A percentile compares a stretch with the other conserved stretches of the same genome.
phyloP scores from a whole-genome alignment of 2,113 vertebrate genomes.

The Paradisaea rubra region DNA sequence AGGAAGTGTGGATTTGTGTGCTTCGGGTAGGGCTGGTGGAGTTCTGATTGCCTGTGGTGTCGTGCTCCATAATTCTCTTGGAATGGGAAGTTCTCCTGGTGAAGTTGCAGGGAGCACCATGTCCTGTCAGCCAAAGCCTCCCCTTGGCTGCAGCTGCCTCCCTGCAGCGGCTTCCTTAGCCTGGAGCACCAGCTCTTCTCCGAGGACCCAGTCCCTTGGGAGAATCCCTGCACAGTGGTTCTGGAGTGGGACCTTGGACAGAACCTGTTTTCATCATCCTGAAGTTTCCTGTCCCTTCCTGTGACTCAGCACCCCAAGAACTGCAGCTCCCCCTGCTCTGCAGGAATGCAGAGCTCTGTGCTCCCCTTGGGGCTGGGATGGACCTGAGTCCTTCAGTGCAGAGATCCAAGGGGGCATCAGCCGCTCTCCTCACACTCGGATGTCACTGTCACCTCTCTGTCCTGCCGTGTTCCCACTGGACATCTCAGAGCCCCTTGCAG shows the following conservation, averaged over 20 bases:
- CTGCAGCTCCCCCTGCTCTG: background rate
- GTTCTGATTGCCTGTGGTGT: background rate
- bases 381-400: background rate
- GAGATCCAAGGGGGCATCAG: background rate
- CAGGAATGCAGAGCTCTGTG: background rate
- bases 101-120: background rate
- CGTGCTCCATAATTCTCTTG: rapidly evolving
- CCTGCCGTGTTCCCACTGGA: background rate
- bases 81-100: background rate
- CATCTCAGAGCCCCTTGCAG: background rate
- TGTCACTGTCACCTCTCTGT: background rate
- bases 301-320: background rate
- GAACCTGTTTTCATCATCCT: background rate
- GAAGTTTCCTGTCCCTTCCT: rapidly evolving
- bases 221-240: rapidly evolving
- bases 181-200: background rate
- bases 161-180: background rate
- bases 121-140: background rate
- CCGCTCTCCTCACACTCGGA: background rate
- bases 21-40: background rate
- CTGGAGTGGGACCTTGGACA: background rate
- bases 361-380: background rate
- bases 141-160: background rate
- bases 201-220: rapidly evolving
- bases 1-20: background rate